Conservation (phyloP, 2,888 invertebrate genomes). For the Aspidiotus rigidus region DNA sequence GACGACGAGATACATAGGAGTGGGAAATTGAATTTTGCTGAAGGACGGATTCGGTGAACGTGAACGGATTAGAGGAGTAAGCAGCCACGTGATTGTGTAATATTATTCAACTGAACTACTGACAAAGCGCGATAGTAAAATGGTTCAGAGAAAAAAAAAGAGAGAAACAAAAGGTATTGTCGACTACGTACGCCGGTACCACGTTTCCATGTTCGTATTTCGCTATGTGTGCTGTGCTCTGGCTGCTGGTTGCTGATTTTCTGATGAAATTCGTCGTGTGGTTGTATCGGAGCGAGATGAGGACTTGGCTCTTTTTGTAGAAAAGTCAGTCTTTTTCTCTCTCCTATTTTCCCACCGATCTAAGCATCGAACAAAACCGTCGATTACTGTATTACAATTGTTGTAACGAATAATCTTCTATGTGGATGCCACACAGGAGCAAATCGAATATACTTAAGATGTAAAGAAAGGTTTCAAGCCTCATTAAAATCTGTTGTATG, state of each 20-base stretch:
- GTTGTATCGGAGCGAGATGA: conserved; percentile 55
- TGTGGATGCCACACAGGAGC: too few species aligned
- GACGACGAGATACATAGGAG: not conserved
- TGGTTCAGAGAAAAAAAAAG: not conserved
- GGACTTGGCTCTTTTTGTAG: conserved; percentile 50
- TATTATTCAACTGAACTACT: not conserved
- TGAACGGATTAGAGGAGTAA: conserved; percentile 5
- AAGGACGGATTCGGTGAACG: conserved; percentile 3
- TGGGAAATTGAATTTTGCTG: conserved; percentile 4
- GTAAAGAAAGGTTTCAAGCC: too few species aligned
- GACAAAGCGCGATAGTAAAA: not conserved
- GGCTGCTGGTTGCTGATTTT: not conserved
- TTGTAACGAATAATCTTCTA: too few species aligned
- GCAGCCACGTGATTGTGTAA: not conserved
- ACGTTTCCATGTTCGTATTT: too few species aligned
- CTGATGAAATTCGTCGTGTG: conserved; percentile 19
- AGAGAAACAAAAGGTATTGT: not conserved
- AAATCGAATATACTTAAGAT: too few species aligned
- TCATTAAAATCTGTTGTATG: too few species aligned
- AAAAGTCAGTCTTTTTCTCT: conserved; percentile 71
- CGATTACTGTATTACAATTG: too few species aligned
- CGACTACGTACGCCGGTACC: not conserved
- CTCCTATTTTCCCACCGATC: conserved; percentile 53
- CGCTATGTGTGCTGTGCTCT: too few species aligned
- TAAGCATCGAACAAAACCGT: not conserved